A percentile compares a stretch with the other conserved stretches of the same genome.
Conservation (phyloP, 1,140 invertebrate genomes). For the Drosophila santomea region DNA sequence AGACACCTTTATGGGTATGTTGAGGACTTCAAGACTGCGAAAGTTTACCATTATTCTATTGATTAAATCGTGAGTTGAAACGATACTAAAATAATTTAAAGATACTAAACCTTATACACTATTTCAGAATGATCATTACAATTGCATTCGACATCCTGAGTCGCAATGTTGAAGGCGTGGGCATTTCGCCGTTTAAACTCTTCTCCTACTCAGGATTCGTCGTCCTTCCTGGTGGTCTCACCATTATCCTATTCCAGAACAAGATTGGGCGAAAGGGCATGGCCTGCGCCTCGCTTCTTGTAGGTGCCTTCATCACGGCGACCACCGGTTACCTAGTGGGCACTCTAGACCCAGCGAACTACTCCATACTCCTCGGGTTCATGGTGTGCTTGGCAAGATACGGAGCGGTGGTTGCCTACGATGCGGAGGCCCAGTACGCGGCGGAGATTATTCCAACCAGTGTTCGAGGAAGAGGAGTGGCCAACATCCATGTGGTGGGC, state of each 20-base stretch:
- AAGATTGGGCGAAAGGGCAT: slow-evolving; percentile 87
- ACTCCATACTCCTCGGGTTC: slow-evolving; percentile 62
- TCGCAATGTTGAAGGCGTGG: slow-evolving; percentile 86
- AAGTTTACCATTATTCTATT: slow-evolving; percentile 86
- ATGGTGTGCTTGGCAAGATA: slow-evolving; percentile 86
- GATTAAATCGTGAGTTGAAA: slow-evolving; percentile 86
- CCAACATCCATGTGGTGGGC: slow-evolving; percentile 86
- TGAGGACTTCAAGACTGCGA: slow-evolving; percentile 86
- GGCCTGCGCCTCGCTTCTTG: slow-evolving; percentile 85
- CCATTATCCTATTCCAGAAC: slow-evolving; percentile 86
- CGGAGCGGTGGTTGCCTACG: slow-evolving; percentile 87
- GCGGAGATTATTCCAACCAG: slow-evolving; percentile 89
- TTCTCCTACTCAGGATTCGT: slow-evolving; percentile 85
- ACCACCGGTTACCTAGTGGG: slow-evolving; percentile 73
- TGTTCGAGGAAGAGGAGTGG: slow-evolving; percentile 87
- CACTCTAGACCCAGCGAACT: slow-evolving; percentile 59
- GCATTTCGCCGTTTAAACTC: slow-evolving; percentile 86
- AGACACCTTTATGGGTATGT: slow-evolving; percentile 85
- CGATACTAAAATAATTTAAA: too few species aligned
- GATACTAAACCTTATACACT: neutral
- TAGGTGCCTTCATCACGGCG: slow-evolving; percentile 86
- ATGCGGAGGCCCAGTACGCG: slow-evolving; percentile 88
- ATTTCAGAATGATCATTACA: slow-evolving; percentile 86
- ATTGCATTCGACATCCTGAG: slow-evolving; percentile 88
- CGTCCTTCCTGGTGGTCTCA: slow-evolving; percentile 86